Conservation (phyloP, 37 sponge, comb jelly and placozoan genomes). For the Hormiphora californensis region DNA sequence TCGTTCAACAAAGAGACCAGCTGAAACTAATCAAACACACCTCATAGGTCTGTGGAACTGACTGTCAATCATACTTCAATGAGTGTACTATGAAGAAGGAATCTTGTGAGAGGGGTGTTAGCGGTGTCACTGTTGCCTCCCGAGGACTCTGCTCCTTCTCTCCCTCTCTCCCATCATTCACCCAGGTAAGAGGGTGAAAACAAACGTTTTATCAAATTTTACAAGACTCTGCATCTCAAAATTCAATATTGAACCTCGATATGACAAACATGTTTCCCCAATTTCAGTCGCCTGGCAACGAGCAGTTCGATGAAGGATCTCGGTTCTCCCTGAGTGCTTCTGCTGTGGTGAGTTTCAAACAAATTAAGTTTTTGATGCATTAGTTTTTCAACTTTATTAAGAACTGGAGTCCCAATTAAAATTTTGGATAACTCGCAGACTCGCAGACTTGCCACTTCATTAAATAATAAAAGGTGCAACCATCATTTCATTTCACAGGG, state of each 20-base stretch:
- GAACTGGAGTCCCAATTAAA: too few species aligned
- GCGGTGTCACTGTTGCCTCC: not conserved
- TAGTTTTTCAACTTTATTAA: too few species aligned
- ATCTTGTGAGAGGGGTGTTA: not conserved
- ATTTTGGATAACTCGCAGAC: too few species aligned
- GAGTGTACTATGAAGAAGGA: conserved; percentile 20
- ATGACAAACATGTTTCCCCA: not conserved
- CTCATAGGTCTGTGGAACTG: conserved; percentile 7
- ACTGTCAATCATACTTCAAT: not conserved
- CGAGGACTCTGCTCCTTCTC: conserved; percentile 7
- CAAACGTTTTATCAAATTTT: not conserved
- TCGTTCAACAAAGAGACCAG: too few species aligned
- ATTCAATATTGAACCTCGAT: not conserved
- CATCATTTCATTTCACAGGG: too few species aligned
- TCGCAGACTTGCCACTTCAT: too few species aligned
- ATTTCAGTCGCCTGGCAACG: not conserved
- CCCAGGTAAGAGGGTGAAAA: not conserved
- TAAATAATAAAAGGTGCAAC: too few species aligned
- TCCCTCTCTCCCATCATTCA: not conserved
- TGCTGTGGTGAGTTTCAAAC: too few species aligned
- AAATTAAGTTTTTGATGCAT: too few species aligned
- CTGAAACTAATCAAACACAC: too few species aligned
- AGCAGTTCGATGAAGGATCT: not conserved
- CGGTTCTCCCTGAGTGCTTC: not conserved
- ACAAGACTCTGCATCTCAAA: not conserved